phyloP scores from a whole-genome alignment of 2,113 vertebrate species.

The Perca fluviatilis region DNA sequence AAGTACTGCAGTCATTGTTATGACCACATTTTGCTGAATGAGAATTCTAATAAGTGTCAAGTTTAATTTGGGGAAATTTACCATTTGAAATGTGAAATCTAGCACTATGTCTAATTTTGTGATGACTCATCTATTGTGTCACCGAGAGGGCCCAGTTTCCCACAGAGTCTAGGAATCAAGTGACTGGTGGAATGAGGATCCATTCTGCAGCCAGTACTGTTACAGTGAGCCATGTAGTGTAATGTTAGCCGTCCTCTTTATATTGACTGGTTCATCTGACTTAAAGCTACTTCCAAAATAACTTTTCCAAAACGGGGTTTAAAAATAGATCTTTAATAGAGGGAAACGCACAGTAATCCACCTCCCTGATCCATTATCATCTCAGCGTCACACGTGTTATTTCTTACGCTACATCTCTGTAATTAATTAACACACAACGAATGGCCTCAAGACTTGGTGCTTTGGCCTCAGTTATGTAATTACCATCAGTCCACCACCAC shows the following conservation, averaged over 20 bases:
- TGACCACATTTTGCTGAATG: not conserved
- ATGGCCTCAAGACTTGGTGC: slow-evolving; percentile 32
- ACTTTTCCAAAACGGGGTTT: slow-evolving; percentile 48
- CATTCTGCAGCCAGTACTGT: slow-evolving; percentile 28
- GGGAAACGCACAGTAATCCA: slow-evolving; percentile 30
- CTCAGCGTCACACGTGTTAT: slow-evolving; percentile 46
- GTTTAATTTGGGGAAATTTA: slow-evolving; percentile 11
- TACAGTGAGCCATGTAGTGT: slow-evolving; percentile 44
- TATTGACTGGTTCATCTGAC: slow-evolving; percentile 39
- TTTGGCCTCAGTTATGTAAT: slow-evolving; percentile 56
- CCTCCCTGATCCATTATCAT: slow-evolving; percentile 45
- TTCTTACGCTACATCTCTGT: slow-evolving; percentile 62
- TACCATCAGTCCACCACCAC: slow-evolving; percentile 40
- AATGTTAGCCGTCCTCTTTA: slow-evolving; percentile 54
- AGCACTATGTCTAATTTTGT: slow-evolving; percentile 19
- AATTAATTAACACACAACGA: slow-evolving; percentile 65
- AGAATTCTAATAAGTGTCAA: not conserved
- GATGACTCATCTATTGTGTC: slow-evolving; percentile 50
- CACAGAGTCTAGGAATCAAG: slow-evolving; percentile 59
- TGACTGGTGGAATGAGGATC: slow-evolving; percentile 38
- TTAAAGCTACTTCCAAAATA: slow-evolving; percentile 59
- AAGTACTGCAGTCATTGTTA: not conserved
- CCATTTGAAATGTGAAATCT: slow-evolving; percentile 12
- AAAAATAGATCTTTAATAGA: slow-evolving; percentile 57
- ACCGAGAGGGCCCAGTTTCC: slow-evolving; percentile 41